Evolutionary conservation across 1,140 invertebrate species (phyloP).

Genomic region (Kradibia gibbosae): DNA sequence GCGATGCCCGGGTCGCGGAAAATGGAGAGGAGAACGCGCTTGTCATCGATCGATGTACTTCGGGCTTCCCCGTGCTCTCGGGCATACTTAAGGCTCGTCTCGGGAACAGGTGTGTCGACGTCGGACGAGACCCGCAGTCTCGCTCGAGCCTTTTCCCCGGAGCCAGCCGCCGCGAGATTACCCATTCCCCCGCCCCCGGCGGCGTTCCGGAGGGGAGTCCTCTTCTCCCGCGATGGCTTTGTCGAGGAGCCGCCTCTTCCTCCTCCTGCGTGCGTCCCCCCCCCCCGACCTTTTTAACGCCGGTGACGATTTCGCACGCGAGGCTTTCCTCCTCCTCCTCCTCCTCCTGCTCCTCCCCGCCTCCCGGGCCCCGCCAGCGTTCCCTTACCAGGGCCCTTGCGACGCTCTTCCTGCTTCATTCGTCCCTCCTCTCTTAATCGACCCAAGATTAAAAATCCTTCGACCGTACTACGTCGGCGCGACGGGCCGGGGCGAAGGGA

Average conservation of each 20-base stretch:
- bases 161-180: background rate
- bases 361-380: background rate
- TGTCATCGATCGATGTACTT: background rate
- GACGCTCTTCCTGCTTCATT: too few relatives aligned
- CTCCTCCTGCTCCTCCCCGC: background rate
- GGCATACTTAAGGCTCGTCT: slow-evolving; percentile 27
- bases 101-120: slow-evolving; percentile 50
- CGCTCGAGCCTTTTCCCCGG: slow-evolving; percentile 39
- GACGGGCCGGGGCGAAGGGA: background rate
- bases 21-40: slow-evolving; percentile 24
- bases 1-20: background rate
- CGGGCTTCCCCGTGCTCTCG: slow-evolving; percentile 22
- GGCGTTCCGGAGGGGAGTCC: too few relatives aligned
- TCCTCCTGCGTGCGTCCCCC: background rate
- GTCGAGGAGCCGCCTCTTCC: background rate
- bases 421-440: too few relatives aligned
- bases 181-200: background rate
- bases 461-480: background rate
- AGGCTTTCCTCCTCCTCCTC: background rate
- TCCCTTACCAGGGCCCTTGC: too few relatives aligned
- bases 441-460: too few relatives aligned
- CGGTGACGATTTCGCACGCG: background rate
- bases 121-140: slow-evolving; percentile 53
- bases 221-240: background rate
- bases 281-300: background rate